Percentiles rank a stretch among this genome's conserved stretches.
Conservation (phyloP, 2,797 vertebrate genomes). For the Xenopus petersii region DNA sequence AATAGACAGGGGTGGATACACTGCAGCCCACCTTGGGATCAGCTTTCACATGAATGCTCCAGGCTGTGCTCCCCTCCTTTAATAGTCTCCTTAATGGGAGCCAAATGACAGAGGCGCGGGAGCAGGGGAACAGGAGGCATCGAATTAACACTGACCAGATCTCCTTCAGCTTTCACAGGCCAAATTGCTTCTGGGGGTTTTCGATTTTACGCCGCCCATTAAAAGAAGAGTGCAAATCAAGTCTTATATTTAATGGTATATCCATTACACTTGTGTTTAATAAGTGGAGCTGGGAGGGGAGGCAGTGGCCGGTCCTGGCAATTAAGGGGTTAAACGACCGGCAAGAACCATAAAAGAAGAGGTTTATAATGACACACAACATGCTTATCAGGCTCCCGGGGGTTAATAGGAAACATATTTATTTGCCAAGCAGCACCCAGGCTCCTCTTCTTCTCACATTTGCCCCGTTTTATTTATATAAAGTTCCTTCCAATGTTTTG, state of each 20-base stretch:
- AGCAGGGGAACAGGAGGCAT: slow-evolving; percentile 42
- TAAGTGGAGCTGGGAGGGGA: too few species aligned
- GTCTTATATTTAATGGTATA: background rate
- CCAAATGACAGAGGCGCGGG: slow-evolving; percentile 54
- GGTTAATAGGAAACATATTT: too few species aligned
- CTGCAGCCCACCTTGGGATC: slow-evolving; percentile 49
- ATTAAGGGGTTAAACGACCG: too few species aligned
- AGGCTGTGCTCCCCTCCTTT: slow-evolving; percentile 47
- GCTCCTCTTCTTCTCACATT: too few species aligned
- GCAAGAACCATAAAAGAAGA: too few species aligned
- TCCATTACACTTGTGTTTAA: background rate
- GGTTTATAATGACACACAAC: too few species aligned
- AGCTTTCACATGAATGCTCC: slow-evolving; percentile 47
- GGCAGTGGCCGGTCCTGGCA: too few species aligned
- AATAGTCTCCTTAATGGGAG: slow-evolving; percentile 57
- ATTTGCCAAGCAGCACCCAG: too few species aligned
- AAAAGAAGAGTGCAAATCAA: background rate
- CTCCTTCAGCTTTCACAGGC: slow-evolving; percentile 34
- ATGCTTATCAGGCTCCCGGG: too few species aligned
- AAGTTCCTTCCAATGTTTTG: slow-evolving; percentile 67
- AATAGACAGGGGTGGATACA: slow-evolving; percentile 6
- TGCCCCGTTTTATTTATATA: slow-evolving; percentile 56
- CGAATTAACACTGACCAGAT: slow-evolving; percentile 44
- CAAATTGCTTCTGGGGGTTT: slow-evolving; percentile 29
- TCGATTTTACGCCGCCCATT: slow-evolving; percentile 13